Evolutionary conservation across 1,140 invertebrate species (phyloP).

Genomic region (Drosophila ogumai): DNA sequence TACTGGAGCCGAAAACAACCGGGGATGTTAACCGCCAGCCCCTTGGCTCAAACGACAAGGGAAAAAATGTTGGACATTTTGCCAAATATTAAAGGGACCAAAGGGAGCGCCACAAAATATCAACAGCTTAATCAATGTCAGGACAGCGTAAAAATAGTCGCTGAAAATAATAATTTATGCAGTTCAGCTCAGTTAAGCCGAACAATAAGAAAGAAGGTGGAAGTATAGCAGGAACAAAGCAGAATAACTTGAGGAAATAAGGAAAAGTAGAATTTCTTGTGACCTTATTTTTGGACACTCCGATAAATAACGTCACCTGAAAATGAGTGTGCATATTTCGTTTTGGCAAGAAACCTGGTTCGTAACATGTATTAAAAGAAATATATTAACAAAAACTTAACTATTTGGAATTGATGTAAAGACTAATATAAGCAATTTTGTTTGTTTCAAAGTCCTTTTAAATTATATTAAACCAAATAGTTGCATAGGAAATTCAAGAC

Average conservation of each 20-base stretch:
- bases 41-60: slow-evolving; percentile 16
- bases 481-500: not conserved
- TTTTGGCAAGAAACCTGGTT: no score
- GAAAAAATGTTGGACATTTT: slow-evolving; percentile 35
- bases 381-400: not conserved
- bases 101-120: slow-evolving; percentile 43
- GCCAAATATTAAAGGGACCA: slow-evolving; percentile 24
- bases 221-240: slow-evolving; percentile 6
- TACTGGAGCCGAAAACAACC: slow-evolving; percentile 41
- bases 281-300: slow-evolving; percentile 23
- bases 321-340: slow-evolving; percentile 6
- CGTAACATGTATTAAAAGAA: not conserved
- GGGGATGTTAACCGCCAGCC: not conserved
- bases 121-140: slow-evolving; percentile 78
- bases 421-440: no score
- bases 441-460: not conserved
- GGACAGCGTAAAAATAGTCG: slow-evolving; percentile 60
- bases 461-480: not conserved
- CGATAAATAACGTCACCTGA: slow-evolving; percentile 15
- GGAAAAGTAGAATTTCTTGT: slow-evolving; percentile 14
- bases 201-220: slow-evolving; percentile 38
- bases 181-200: slow-evolving; percentile 59
- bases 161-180: slow-evolving; percentile 76
- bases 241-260: not conserved
- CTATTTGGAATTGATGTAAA: no score